Conservation (phyloP, 2,113 vertebrate genomes). For the Scomber japonicus region DNA sequence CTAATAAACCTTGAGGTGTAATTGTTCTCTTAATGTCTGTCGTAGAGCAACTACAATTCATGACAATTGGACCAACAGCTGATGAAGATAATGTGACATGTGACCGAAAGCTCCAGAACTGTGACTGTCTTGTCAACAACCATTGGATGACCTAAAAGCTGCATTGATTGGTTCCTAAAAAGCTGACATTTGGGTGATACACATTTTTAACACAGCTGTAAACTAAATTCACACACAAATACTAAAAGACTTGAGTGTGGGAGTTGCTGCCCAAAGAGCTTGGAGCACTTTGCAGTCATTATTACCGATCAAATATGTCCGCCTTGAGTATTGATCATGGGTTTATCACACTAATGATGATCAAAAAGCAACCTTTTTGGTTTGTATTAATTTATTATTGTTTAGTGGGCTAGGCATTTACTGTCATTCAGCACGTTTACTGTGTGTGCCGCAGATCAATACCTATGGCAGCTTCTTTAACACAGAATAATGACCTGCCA, state of each 20-base stretch:
- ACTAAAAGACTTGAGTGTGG: too few relatives aligned
- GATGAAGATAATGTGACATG: background rate
- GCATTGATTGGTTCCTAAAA: too few relatives aligned
- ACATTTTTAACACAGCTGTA: too few relatives aligned
- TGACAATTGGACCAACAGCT: background rate
- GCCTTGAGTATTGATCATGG: slow-evolving; percentile 3
- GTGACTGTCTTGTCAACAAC: too few relatives aligned
- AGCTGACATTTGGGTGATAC: too few relatives aligned
- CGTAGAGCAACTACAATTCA: too few relatives aligned
- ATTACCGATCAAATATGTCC: too few relatives aligned
- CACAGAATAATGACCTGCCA: slow-evolving; percentile 30
- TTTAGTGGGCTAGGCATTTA: background rate
- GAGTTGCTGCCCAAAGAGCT: too few relatives aligned
- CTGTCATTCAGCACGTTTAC: slow-evolving; percentile 10
- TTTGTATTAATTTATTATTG: background rate
- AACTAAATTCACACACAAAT: too few relatives aligned
- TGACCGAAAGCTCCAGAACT: background rate
- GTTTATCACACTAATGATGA: slow-evolving; percentile 13
- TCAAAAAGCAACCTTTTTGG: background rate
- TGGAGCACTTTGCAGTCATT: too few relatives aligned
- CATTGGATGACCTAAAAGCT: too few relatives aligned
- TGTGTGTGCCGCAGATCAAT: slow-evolving; percentile 35
- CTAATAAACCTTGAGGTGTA: background rate
- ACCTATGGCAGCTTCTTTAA: slow-evolving; percentile 24
- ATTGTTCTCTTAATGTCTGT: background rate